phyloP scores from a whole-genome alignment of 2,888 invertebrate species.

The Euplagia quadripunctaria region DNA sequence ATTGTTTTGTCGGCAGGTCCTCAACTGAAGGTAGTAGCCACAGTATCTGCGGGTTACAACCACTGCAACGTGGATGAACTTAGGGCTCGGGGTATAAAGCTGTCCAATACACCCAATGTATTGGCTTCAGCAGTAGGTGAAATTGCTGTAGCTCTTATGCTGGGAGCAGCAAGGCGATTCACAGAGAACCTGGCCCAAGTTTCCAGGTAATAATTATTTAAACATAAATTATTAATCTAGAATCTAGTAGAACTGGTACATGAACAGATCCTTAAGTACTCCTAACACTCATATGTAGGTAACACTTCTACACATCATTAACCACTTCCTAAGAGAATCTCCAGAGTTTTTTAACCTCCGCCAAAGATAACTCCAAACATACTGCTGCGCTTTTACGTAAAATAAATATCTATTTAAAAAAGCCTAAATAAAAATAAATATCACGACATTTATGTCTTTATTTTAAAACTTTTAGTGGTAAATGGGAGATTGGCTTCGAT shows the following conservation, averaged over 20 bases:
- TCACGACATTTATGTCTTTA: background rate
- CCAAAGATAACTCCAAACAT: no score
- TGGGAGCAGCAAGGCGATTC: conserved; percentile 92
- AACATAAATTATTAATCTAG: no score
- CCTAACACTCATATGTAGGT: background rate
- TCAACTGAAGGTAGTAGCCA: conserved; percentile 92
- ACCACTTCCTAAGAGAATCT: background rate
- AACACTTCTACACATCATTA: background rate
- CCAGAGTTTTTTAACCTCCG: background rate
- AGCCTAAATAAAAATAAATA: background rate
- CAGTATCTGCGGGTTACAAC: conserved; percentile 96
- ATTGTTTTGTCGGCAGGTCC: conserved; percentile 82
- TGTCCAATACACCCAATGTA: conserved; percentile 94
- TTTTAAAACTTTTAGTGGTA: conserved; percentile 81
- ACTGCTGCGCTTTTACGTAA: no score
- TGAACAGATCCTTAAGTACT: no score
- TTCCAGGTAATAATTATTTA: conserved; percentile 79
- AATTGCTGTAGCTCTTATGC: conserved; percentile 91
- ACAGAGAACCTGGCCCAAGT: conserved; percentile 92
- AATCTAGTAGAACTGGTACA: no score
- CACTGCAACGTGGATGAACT: conserved; percentile 93
- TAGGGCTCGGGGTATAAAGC: conserved; percentile 90
- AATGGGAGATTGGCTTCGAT: conserved; percentile 90
- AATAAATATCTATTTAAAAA: no score
- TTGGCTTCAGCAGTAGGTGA: conserved; percentile 94